Evolutionary conservation across 1,140 invertebrate genomes (phyloP).

Genomic region (Bombus confusus): DNA sequence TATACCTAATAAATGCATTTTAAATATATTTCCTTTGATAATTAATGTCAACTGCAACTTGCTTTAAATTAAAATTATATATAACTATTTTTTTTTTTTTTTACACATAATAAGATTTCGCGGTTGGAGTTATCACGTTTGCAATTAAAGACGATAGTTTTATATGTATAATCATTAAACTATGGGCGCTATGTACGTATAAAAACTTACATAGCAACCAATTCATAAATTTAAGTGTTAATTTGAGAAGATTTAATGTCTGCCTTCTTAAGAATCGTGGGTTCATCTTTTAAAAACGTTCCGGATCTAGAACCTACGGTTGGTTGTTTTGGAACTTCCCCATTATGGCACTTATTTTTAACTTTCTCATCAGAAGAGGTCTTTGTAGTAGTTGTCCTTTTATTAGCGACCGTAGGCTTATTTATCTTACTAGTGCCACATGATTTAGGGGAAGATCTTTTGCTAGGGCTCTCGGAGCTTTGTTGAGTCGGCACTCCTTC

Average conservation of each 20-base stretch:
- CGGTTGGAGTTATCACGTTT: constrained; percentile 69
- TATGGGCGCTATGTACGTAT: constrained; percentile 9
- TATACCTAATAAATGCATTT: constrained; percentile 67
- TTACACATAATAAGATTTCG: constrained; percentile 64
- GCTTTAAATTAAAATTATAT: constrained; percentile 58
- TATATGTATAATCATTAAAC: constrained; percentile 37
- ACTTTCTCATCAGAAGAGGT: constrained; percentile 68
- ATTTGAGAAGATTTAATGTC: constrained; percentile 80
- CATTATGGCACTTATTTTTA: constrained; percentile 75
- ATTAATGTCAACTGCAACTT: constrained; percentile 45
- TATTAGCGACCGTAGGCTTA: constrained; percentile 53
- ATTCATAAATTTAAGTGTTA: constrained; percentile 67
- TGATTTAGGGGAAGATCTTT: constrained; percentile 76
- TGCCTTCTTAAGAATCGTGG: constrained; percentile 83
- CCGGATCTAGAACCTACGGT: constrained; percentile 85
- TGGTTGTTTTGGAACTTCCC: constrained; percentile 73
- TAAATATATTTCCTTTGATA: constrained; percentile 51
- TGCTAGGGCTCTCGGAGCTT: constrained; percentile 75
- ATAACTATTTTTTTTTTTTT: constrained; percentile 36
- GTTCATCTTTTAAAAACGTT: constrained; percentile 89
- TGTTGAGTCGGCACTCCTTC: constrained; percentile 65
- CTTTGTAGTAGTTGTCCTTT: constrained; percentile 57
- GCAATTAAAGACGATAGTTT: constrained; percentile 51
- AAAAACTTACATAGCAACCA: constrained; percentile 35
- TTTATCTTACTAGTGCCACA: constrained; percentile 65